Evolutionary conservation across 2,113 vertebrate genomes (phyloP).

Genomic region (Nothobranchius furzeri): DNA sequence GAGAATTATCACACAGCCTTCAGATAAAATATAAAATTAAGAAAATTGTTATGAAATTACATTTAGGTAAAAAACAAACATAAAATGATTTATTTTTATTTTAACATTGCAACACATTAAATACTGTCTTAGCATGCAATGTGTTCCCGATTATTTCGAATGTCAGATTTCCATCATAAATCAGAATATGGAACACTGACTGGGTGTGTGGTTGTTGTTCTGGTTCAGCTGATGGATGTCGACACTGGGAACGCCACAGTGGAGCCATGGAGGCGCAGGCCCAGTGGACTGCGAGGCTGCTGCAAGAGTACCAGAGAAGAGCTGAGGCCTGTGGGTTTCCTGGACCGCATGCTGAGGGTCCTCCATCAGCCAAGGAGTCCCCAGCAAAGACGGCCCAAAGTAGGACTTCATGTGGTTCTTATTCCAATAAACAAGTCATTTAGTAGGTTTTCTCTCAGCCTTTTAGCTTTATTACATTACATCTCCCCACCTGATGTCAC

Average conservation of each 20-base stretch:
- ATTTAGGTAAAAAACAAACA: too few relatives aligned
- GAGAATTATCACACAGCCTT: too few relatives aligned
- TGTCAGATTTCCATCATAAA: too few relatives aligned
- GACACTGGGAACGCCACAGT: constrained; percentile 92
- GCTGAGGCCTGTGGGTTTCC: constrained; percentile 76
- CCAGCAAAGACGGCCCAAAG: constrained; percentile 71
- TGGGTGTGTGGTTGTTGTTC: constrained; percentile 1
- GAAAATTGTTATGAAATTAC: too few relatives aligned
- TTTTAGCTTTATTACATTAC: background rate
- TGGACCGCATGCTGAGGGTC: constrained; percentile 51
- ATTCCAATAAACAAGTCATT: background rate
- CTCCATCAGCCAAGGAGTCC: constrained; percentile 59
- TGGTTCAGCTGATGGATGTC: constrained; percentile 75
- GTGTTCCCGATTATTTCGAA: too few relatives aligned
- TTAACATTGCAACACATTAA: too few relatives aligned
- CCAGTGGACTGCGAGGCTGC: constrained; percentile 88
- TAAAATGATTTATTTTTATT: too few relatives aligned
- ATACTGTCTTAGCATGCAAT: too few relatives aligned
- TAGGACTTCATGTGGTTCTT: constrained; percentile 18
- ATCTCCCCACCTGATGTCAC: too few relatives aligned
- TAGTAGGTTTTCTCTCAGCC: too few relatives aligned
- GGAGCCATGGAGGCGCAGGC: constrained; percentile 91
- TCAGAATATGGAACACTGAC: background rate
- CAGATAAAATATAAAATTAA: too few relatives aligned
- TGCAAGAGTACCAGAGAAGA: constrained; percentile 87